Evolutionary conservation across 2,888 invertebrate genomes (phyloP).

Genomic region (Pristionchus exspectatus): DNA sequence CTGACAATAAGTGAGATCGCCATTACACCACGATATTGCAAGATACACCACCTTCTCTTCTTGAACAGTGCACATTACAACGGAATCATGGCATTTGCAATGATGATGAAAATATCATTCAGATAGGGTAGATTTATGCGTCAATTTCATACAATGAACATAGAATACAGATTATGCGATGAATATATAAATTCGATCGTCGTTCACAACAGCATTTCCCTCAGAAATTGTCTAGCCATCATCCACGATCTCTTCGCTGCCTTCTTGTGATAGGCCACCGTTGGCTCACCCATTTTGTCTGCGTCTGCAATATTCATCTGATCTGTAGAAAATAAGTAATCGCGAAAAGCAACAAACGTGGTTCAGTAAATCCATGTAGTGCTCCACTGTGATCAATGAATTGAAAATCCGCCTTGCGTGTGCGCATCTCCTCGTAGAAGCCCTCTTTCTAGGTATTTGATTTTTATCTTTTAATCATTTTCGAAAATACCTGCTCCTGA

Average conservation of each 20-base stretch:
- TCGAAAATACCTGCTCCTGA: conserved; percentile 57
- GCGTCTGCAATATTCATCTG: conserved; percentile 7
- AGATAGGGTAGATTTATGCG: too few relatives aligned
- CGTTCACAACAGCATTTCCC: not conserved
- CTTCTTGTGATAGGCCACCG: conserved; percentile 4
- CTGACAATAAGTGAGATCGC: too few relatives aligned
- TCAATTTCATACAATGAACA: too few relatives aligned
- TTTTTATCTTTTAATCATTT: not conserved
- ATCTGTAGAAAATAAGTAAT: too few relatives aligned
- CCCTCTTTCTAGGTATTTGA: conserved; percentile 55
- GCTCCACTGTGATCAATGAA: conserved; percentile 71
- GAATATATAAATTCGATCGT: not conserved
- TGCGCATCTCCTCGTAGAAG: conserved; percentile 68
- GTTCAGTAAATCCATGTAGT: conserved; percentile 71
- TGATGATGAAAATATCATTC: too few relatives aligned
- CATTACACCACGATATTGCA: too few relatives aligned
- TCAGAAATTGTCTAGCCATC: conserved; percentile 23
- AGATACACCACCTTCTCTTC: too few relatives aligned
- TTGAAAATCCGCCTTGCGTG: conserved; percentile 69
- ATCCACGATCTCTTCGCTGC: conserved; percentile 35
- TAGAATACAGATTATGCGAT: not conserved
- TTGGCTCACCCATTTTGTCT: conserved; percentile 11
- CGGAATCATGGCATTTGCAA: too few relatives aligned
- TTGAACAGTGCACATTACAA: too few relatives aligned
- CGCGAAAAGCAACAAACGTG: conserved; percentile 42